Percentiles rank a stretch among this genome's conserved stretches.
Conservation (phyloP, 1,140 invertebrate genomes). For the Leguminivora glycinivorella region DNA sequence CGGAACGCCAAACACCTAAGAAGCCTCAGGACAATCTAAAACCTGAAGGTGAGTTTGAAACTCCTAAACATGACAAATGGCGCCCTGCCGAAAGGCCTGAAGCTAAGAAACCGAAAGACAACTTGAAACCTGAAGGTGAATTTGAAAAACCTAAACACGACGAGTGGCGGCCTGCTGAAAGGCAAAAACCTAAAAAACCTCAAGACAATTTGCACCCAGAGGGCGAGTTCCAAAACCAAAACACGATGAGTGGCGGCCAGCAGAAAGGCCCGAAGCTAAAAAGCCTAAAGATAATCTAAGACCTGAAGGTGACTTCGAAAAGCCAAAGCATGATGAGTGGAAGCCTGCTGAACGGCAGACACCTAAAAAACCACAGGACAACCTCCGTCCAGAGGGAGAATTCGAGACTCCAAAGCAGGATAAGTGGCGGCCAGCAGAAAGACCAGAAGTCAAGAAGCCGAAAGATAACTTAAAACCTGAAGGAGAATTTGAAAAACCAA, state of each 20-base stretch:
- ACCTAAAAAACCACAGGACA: slow-evolving; percentile 77
- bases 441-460: slow-evolving; percentile 67
- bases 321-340: slow-evolving; percentile 57
- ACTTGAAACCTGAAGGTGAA: slow-evolving; percentile 77
- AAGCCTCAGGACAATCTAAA: slow-evolving; percentile 78
- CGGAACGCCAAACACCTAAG: slow-evolving; percentile 62
- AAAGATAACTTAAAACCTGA: slow-evolving; percentile 82
- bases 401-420: slow-evolving; percentile 76
- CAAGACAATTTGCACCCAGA: slow-evolving; percentile 81
- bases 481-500: slow-evolving; percentile 82
- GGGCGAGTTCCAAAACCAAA: slow-evolving; percentile 81
- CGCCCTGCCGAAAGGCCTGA: slow-evolving; percentile 51
- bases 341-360: slow-evolving; percentile 70
- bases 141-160: slow-evolving; percentile 68
- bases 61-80: slow-evolving; percentile 66
- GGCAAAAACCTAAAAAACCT: slow-evolving; percentile 62
- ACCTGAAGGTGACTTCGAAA: slow-evolving; percentile 80
- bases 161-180: slow-evolving; percentile 68
- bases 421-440: slow-evolving; percentile 66
- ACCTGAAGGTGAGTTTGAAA: slow-evolving; percentile 83
- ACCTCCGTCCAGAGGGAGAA: slow-evolving; percentile 81
- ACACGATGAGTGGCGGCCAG: slow-evolving; percentile 69
- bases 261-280: slow-evolving; percentile 79
- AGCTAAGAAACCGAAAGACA: slow-evolving; percentile 67
- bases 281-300: slow-evolving; percentile 81